A percentile compares a stretch with the other conserved stretches of the same genome.
These are phyloP conservation scores for Eulemur mongoz DNA, from an alignment of 2,797 vertebrate genomes.

Conservation along the genomic window DNA sequence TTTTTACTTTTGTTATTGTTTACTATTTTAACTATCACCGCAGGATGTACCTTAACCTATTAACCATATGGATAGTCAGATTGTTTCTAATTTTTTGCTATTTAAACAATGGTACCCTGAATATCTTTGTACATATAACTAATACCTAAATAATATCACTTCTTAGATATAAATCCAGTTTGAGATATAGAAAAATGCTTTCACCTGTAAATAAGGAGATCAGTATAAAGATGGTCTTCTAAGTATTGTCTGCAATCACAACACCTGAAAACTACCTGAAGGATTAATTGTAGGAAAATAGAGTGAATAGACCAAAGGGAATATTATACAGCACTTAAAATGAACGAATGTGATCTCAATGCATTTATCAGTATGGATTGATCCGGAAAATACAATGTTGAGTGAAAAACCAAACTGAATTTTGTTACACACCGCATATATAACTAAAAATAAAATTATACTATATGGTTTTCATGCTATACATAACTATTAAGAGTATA, in stretches of 20 bases:
- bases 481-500: background rate
- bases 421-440: background rate
- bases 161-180: background rate
- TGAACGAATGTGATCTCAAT: background rate
- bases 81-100: background rate
- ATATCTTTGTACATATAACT: background rate
- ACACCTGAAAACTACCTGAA: background rate
- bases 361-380: background rate
- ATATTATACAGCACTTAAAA: background rate
- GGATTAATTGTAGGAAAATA: background rate
- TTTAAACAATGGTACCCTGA: background rate
- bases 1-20: background rate
- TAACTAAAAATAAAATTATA: conserved; percentile 3
- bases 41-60: background rate
- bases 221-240: background rate
- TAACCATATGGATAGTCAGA: background rate
- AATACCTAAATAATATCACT: background rate
- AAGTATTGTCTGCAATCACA: background rate
- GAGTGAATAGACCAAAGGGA: background rate
- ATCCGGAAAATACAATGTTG: background rate
- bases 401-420: background rate
- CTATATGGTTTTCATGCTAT: background rate
- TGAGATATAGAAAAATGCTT: background rate
- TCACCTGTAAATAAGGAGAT: background rate
- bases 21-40: background rate